Evolutionary conservation across 1,140 invertebrate species (phyloP), one percentile per base, ranked within the genome.

Genomic region (Wiebesia pumilae): DNA sequence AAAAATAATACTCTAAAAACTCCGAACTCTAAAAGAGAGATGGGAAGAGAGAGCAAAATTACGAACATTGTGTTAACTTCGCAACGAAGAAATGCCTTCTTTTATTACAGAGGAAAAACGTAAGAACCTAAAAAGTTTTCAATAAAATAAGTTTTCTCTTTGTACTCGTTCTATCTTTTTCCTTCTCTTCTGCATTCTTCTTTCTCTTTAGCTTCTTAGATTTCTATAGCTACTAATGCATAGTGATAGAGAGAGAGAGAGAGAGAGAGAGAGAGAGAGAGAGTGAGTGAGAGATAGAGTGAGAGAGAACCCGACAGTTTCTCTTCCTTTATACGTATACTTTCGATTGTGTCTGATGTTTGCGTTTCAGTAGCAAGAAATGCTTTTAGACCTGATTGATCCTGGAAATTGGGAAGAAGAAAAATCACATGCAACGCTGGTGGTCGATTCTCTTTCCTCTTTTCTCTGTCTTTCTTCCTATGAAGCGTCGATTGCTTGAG

Each of bases 331-430:
- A 75, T 58, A 80, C 35, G 51, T 58, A 80, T 80, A 80, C 79
- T 19, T 47, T 51, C 69, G 80, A 81, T 82, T 86, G 85, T 82
- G 85, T 67, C 69, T 71, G n/a, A 86, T 82, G 80, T 86, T 86
- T 86, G 69, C 69, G 79, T 75, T 82, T 82, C 85, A 65, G 78
- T 65, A 75, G 67, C 84, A 85, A 73, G 84, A 85, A 85, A 85
- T 85, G 84, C 84, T 85, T 81, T 85, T 73, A 85, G 80, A 67
- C 85, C 80, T 86, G 85, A 86, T 86, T 86, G 85, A 86, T 86
- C 80, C 71, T 58, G 35, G 80, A 82, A 86, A 86, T 78, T 67
- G 69, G 82, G 79, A 82, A 65, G 79, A 85, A 85, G 80, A 86
- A 86, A 82, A 86, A 82, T 86, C 85, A 77, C 85, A 86, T 86